These are phyloP conservation scores for Hyperoodon ampullatus DNA, from an alignment of 2,113 vertebrate species.

Conservation along the genomic window DNA sequence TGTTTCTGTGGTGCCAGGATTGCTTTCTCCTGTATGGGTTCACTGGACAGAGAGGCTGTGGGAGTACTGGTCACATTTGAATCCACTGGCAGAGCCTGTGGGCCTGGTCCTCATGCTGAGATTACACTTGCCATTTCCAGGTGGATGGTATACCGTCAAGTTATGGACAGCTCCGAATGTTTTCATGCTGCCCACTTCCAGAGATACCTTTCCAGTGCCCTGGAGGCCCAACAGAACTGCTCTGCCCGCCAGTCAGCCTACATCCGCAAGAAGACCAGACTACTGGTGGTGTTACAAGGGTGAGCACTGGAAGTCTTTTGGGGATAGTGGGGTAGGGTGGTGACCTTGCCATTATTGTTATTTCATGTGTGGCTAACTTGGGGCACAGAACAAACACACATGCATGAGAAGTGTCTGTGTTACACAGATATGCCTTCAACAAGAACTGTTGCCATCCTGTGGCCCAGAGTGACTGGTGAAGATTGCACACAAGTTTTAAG, in stretches of 20 bases:
- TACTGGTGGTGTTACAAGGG: conserved; percentile 94
- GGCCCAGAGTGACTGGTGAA: background rate
- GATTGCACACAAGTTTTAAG: background rate
- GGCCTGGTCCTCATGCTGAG: background rate
- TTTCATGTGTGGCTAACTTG: background rate
- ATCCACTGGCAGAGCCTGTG: background rate
- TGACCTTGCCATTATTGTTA: background rate
- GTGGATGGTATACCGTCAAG: conserved; percentile 92
- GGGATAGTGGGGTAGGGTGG: background rate
- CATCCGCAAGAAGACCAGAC: conserved; percentile 82
- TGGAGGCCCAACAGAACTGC: conserved; percentile 87
- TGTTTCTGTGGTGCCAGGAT: background rate
- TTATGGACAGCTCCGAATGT: conserved; percentile 87
- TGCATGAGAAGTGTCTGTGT: background rate
- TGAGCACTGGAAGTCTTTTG: conserved; percentile 77
- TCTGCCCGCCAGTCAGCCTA: conserved; percentile 71
- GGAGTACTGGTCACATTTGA: background rate
- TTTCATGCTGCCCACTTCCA: conserved; percentile 94
- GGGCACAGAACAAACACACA: background rate
- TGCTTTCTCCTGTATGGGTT: background rate
- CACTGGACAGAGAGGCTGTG: background rate
- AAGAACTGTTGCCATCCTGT: background rate
- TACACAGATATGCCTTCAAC: background rate
- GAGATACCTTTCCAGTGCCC: conserved; percentile 88
- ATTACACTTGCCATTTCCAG: conserved; percentile 77